phyloP scores from a whole-genome alignment of 2,113 vertebrate species.

The Micronycteris hirsuta region DNA sequence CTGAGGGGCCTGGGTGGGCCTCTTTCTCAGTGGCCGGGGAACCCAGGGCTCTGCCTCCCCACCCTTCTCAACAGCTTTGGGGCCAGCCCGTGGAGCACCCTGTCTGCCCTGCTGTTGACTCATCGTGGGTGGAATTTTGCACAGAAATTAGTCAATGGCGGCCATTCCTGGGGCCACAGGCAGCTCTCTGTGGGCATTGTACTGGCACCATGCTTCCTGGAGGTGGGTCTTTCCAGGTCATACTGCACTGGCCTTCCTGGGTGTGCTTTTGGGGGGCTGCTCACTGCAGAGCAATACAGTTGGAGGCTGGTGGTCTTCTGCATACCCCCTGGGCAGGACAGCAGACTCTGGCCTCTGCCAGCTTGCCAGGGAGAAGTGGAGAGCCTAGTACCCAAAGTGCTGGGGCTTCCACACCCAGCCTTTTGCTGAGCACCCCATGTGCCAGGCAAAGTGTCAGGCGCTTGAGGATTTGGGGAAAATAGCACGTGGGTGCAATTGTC shows the following conservation, averaged over 20 bases:
- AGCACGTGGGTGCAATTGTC: too few relatives aligned
- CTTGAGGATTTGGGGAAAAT: not conserved
- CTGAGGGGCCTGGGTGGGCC: not conserved
- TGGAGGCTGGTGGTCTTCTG: constrained; percentile 35
- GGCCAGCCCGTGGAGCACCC: constrained; percentile 71
- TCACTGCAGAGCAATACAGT: constrained; percentile 49
- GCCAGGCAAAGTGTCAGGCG: not conserved
- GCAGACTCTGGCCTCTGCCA: not conserved
- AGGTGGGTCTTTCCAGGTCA: constrained; percentile 75
- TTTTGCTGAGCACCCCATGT: not conserved
- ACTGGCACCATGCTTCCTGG: constrained; percentile 67
- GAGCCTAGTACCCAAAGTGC: not conserved
- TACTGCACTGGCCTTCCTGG: constrained; percentile 64
- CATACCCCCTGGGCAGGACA: not conserved
- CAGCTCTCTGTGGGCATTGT: constrained; percentile 63
- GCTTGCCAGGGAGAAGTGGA: not conserved
- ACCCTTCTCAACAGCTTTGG: constrained; percentile 73
- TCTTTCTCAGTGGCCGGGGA: not conserved
- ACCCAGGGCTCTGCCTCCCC: not conserved
- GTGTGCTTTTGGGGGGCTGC: constrained; percentile 58
- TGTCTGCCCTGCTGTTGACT: constrained; percentile 82
- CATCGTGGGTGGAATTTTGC: constrained; percentile 83
- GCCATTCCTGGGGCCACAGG: constrained; percentile 61
- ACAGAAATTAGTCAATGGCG: constrained; percentile 82
- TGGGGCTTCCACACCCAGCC: rapidly evolving